Evolutionary conservation across 2,797 vertebrate genomes (phyloP).

Genomic region (Parauchenoglanis punctatus): DNA sequence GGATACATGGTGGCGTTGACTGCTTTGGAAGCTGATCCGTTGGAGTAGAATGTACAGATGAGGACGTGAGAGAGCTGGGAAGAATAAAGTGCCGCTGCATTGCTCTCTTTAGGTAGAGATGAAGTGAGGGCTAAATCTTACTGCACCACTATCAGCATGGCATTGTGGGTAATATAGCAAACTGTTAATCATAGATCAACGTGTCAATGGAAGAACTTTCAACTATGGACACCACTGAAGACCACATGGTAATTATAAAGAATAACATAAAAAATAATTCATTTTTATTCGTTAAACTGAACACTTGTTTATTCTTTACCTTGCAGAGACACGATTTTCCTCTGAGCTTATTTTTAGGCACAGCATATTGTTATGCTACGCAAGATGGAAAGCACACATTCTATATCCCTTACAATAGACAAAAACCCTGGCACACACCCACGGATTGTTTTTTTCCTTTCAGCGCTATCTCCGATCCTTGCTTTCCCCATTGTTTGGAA

Average conservation of each 20-base stretch:
- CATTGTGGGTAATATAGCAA: background rate
- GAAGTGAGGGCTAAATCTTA: background rate
- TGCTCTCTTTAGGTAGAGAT: background rate
- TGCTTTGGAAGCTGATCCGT: background rate
- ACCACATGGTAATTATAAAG: background rate
- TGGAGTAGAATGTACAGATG: background rate
- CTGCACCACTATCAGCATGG: background rate
- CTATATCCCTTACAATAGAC: conserved; percentile 35
- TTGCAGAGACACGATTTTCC: background rate
- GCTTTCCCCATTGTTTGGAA: conserved; percentile 2
- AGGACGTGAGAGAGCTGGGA: background rate
- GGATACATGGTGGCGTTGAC: background rate
- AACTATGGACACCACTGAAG: background rate
- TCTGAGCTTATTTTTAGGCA: conserved; percentile 20
- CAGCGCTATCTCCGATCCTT: background rate
- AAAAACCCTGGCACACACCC: conserved; percentile 16
- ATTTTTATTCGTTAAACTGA: background rate
- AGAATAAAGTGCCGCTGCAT: background rate
- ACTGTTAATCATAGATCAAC: background rate
- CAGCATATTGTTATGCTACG: conserved; percentile 6
- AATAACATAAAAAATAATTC: background rate
- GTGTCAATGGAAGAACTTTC: background rate
- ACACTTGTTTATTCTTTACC: background rate
- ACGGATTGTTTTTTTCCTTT: conserved; percentile 10
- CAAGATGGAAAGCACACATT: background rate